phyloP scores from a whole-genome alignment of 2,888 invertebrate genomes.

The Plemyria rubiginata region DNA sequence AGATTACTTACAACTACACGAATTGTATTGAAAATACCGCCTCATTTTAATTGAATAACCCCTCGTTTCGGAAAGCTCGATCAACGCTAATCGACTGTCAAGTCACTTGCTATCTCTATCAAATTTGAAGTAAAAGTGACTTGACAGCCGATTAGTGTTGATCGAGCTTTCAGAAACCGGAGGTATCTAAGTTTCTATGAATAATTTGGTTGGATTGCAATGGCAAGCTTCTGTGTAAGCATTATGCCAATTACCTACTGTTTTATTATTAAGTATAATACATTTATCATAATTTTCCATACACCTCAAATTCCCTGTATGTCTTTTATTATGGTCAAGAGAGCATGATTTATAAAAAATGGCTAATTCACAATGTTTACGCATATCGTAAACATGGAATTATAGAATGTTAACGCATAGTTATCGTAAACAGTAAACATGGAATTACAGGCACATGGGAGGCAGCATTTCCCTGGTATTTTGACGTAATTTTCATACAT shows the following conservation, averaged over 20 bases:
- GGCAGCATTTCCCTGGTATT: too few species aligned
- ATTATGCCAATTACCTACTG: constrained; percentile 6
- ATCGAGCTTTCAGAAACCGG: too few species aligned
- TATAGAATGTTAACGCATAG: too few species aligned
- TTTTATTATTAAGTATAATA: neutral
- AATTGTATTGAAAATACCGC: neutral
- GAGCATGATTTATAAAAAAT: constrained; percentile 51
- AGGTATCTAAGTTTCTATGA: too few species aligned
- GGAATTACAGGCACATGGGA: too few species aligned
- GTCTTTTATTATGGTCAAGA: constrained; percentile 68
- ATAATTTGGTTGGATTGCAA: too few species aligned
- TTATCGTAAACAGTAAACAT: too few species aligned
- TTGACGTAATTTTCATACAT: neutral
- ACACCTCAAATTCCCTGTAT: constrained; percentile 58
- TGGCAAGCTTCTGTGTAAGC: constrained; percentile 6
- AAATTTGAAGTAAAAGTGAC: too few species aligned
- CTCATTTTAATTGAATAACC: neutral
- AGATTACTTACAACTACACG: neutral
- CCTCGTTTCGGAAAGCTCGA: too few species aligned
- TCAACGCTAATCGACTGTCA: too few species aligned
- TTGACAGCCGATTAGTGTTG: too few species aligned
- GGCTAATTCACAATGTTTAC: neutral
- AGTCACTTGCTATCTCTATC: too few species aligned
- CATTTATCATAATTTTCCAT: constrained; percentile 4
- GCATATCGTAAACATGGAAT: neutral